A percentile compares a stretch with the other conserved stretches of the same genome.
Evolutionary conservation across 2,888 invertebrate genomes (phyloP).

Genomic region (Drosophila colorata): DNA sequence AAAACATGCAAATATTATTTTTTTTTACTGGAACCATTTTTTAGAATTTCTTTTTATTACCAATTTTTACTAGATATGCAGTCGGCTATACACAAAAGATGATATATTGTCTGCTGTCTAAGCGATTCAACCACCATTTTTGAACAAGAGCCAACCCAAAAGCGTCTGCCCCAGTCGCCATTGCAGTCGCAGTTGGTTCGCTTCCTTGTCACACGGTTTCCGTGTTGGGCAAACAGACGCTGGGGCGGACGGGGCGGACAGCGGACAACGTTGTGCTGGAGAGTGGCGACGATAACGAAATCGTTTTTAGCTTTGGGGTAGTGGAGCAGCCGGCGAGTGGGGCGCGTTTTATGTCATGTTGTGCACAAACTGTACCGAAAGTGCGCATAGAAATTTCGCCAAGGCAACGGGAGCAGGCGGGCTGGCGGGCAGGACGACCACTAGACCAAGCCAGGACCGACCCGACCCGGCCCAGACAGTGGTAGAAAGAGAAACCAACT

Average conservation of each 20-base stretch:
- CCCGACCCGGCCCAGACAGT: slow-evolving; percentile 71
- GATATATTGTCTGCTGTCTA: background rate
- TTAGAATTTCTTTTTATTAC: too few relatives aligned
- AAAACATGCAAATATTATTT: too few relatives aligned
- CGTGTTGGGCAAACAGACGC: slow-evolving; percentile 20
- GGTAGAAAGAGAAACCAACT: slow-evolving; percentile 84
- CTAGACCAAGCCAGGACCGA: slow-evolving; percentile 33
- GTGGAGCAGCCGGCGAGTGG: slow-evolving; percentile 55
- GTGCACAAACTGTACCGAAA: slow-evolving; percentile 82
- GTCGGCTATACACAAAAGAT: background rate
- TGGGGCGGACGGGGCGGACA: slow-evolving; percentile 2
- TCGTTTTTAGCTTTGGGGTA: slow-evolving; percentile 63
- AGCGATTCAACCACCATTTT: slow-evolving; percentile 19
- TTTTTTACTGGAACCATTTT: too few relatives aligned
- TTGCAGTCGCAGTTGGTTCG: slow-evolving; percentile 23
- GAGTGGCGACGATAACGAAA: slow-evolving; percentile 55
- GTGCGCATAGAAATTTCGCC: slow-evolving; percentile 52
- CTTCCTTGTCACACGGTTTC: slow-evolving; percentile 42
- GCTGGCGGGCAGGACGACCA: slow-evolving; percentile 24
- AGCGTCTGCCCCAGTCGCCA: slow-evolving; percentile 24
- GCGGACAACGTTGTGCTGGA: slow-evolving; percentile 17
- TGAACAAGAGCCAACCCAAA: slow-evolving; percentile 10
- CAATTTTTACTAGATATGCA: slow-evolving; percentile 1
- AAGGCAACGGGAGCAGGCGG: slow-evolving; percentile 32
- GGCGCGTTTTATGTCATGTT: slow-evolving; percentile 20